Percentiles rank a stretch among this genome's conserved stretches.
phyloP scores from a whole-genome alignment of 1,140 invertebrate genomes.

The Drosophila nigrodunni region DNA sequence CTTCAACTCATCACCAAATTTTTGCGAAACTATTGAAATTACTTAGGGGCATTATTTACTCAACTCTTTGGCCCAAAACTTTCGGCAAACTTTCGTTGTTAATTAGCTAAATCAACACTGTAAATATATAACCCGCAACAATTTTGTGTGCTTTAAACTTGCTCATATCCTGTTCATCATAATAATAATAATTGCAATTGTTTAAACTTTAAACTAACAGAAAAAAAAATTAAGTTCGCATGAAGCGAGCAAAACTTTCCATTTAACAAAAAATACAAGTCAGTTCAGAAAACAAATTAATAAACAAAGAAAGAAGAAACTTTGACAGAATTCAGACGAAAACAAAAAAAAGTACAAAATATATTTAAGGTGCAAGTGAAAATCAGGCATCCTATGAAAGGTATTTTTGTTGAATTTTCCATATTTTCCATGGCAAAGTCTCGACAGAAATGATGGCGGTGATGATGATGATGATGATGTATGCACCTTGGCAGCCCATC shows the following conservation, averaged over 20 bases:
- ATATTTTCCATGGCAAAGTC: slow-evolving; percentile 4
- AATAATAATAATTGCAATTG: slow-evolving; percentile 26
- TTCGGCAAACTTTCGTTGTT: slow-evolving; percentile 39
- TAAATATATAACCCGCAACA: slow-evolving; percentile 26
- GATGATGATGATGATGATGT: slow-evolving; percentile 59
- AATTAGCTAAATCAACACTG: slow-evolving; percentile 45
- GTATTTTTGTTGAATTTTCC: slow-evolving; percentile 9
- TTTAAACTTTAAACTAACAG: slow-evolving; percentile 16
- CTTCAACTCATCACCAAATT: slow-evolving; percentile 10
- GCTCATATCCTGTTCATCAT: slow-evolving; percentile 53
- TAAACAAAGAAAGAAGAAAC: slow-evolving; percentile 13
- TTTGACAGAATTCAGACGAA: slow-evolving; percentile 21
- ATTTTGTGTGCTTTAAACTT: slow-evolving; percentile 25
- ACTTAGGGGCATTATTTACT: slow-evolving; percentile 21
- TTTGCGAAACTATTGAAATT: slow-evolving; percentile 12
- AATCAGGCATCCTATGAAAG: slow-evolving; percentile 45
- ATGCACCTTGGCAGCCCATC: slow-evolving; percentile 56
- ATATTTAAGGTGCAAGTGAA: slow-evolving; percentile 58
- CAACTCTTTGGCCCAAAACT: slow-evolving; percentile 15
- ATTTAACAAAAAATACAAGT: slow-evolving; percentile 37
- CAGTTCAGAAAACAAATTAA: slow-evolving; percentile 43
- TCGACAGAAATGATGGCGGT: neutral
- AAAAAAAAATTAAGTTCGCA: slow-evolving; percentile 14
- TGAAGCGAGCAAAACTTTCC: slow-evolving; percentile 48
- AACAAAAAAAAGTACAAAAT: slow-evolving; percentile 3